Base-by-base conservation (phyloP, 1,140 invertebrate species). In the Papilio helenus region DNA sequence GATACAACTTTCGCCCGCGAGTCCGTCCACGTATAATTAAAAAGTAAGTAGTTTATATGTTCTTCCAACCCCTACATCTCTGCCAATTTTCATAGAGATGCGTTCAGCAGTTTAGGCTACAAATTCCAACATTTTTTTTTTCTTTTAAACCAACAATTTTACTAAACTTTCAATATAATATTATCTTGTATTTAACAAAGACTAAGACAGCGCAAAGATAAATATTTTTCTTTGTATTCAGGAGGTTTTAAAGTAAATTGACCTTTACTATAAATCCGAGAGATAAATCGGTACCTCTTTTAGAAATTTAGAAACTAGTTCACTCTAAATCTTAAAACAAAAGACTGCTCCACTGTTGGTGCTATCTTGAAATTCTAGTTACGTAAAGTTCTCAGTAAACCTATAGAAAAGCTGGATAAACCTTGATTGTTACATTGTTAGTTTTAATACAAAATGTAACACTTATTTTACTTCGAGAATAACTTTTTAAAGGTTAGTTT, bases 261-360 rank as follows among this genome's bases (percentile, higher is more conserved):
- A 68, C 61, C 61, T 65, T 65, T 65, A 65, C 58, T 68, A 68
- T 68, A 68, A 68, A 68, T 68, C 61, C 26, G 5, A 29, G 23
- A 68, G 26, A 68, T 29, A 68, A 65, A 65, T 65, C 61, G 26
- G 61, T 68, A 34, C 61, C 23, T 68, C 61, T 68, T 68, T 68
- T 68, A 68, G 61, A 68, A 68, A 68, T 68, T 68, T 68, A 29
- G 61, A 68, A 34, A 68, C 61, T 68, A 68, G 61, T 68, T 68
- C 26, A 68, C 26, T 68, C 61, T 68, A 68, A 68, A 68, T 68
- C 61, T 68, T 68, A 68, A 7, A 68, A 68, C 61, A 68, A 68
- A 68, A 68, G 61, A 16, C 61, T 68, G 61, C 61, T 68, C 61
- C 61, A 34, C 12, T 29, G 58, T 65, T 68, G 61, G 14, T 68